A percentile compares a stretch with the other conserved stretches of the same genome.
Conservation (phyloP, 2,888 invertebrate genomes). For the Drosophila nr. medialis region DNA sequence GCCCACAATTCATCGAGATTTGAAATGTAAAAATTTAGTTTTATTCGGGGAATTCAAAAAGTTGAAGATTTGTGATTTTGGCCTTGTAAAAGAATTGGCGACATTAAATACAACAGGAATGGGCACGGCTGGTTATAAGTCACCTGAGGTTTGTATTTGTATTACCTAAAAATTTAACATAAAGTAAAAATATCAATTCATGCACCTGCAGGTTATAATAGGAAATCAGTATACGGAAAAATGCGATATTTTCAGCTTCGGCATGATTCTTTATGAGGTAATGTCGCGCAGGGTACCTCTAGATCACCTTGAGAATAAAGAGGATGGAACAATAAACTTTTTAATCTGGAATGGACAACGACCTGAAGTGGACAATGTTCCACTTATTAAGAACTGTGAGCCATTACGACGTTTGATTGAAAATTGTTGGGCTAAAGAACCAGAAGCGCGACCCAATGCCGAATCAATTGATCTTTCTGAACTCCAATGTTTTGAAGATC, state of each 20-base stretch:
- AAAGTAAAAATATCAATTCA: neutral
- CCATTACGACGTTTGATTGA: neutral
- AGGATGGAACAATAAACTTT: too few relatives aligned
- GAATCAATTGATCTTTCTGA: neutral
- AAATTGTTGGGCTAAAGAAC: neutral
- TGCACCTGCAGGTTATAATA: neutral
- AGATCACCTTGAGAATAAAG: accelerated
- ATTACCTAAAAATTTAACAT: neutral
- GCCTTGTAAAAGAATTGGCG: constrained; percentile 15
- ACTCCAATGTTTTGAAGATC: neutral
- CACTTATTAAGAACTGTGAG: neutral
- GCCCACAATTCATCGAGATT: constrained; percentile 29
- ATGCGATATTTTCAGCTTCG: neutral
- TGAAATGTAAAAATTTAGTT: constrained; percentile 27
- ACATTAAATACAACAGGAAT: neutral
- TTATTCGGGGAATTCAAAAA: neutral
- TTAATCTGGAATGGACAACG: accelerated
- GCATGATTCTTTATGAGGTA: neutral
- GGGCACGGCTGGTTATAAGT: constrained; percentile 25
- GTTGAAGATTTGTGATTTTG: constrained; percentile 20
- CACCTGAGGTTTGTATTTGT: constrained; percentile 25
- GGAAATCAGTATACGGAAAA: neutral
- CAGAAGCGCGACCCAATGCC: neutral
- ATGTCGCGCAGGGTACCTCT: neutral
- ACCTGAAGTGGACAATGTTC: too few relatives aligned